Evolutionary conservation across 1,140 invertebrate genomes (phyloP).

Genomic region (Asbolus verrucosus): DNA sequence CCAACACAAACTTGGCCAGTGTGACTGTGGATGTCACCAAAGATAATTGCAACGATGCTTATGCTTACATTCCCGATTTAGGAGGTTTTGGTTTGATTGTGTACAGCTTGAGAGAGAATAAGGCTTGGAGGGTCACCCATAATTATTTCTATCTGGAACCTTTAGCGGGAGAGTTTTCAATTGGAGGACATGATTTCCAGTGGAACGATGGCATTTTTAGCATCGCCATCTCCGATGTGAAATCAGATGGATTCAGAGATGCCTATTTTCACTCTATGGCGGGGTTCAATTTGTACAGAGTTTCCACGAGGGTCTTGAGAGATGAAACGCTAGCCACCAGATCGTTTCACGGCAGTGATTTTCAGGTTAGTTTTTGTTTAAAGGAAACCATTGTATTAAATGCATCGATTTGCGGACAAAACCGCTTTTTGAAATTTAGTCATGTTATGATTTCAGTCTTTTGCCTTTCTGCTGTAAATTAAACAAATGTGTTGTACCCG

Average conservation of each 20-base stretch:
- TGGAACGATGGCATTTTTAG: conserved; percentile 83
- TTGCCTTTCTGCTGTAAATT: too few species aligned
- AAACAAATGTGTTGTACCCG: too few species aligned
- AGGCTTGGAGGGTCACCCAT: conserved; percentile 78
- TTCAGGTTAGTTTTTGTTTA: conserved; percentile 57
- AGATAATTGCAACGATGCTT: conserved; percentile 73
- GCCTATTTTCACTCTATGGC: conserved; percentile 80
- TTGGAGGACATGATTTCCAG: conserved; percentile 74
- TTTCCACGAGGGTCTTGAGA: conserved; percentile 74
- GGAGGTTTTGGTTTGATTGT: conserved; percentile 76
- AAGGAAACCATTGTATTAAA: not conserved
- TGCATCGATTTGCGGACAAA: too few species aligned
- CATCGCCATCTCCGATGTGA: conserved; percentile 70
- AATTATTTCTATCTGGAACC: conserved; percentile 82
- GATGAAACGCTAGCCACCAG: conserved; percentile 70
- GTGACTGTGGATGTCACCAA: conserved; percentile 74
- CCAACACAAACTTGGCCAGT: conserved; percentile 69
- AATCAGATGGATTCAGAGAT: conserved; percentile 68
- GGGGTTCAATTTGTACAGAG: conserved; percentile 73
- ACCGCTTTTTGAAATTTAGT: too few species aligned
- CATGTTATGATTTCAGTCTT: too few species aligned
- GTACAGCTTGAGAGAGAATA: conserved; percentile 72
- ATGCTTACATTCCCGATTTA: conserved; percentile 80
- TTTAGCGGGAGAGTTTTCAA: conserved; percentile 74
- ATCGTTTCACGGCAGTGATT: conserved; percentile 71